These are phyloP conservation scores for Eumeta japonica DNA, from an alignment of 1,140 invertebrate species.

Conservation along the genomic window DNA sequence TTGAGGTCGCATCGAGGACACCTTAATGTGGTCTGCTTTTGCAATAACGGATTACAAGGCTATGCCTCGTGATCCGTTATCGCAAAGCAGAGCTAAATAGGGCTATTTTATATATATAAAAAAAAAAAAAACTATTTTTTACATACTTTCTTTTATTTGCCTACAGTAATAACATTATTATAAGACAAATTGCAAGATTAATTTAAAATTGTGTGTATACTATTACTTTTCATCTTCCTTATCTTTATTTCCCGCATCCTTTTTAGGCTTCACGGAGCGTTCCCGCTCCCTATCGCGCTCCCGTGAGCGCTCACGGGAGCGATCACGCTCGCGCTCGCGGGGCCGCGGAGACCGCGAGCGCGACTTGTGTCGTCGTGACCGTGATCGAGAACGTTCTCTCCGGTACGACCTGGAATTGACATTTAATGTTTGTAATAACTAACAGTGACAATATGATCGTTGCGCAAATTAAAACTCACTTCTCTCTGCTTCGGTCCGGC, in stretches of 20 bases:
- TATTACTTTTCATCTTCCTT: constrained; percentile 45
- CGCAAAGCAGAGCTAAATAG: no score
- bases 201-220: no score
- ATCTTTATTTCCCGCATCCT: constrained; percentile 44
- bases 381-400: constrained; percentile 45
- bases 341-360: constrained; percentile 44
- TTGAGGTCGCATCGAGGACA: no score
- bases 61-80: no score
- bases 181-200: no score
- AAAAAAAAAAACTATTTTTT: no score
- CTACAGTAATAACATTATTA: no score
- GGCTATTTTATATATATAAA: no score
- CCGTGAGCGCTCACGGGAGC: constrained; percentile 21
- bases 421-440: neutral
- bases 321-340: constrained; percentile 28
- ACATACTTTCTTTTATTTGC: no score
- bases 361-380: constrained; percentile 49
- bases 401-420: constrained; percentile 35
- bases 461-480: constrained; percentile 34
- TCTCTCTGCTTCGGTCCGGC: constrained; percentile 46
- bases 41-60: no score
- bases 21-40: no score
- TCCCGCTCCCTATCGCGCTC: constrained; percentile 24
- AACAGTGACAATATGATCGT: neutral
- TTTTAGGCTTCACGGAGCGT: constrained; percentile 35